Evolutionary conservation across 1,140 invertebrate genomes (phyloP).

Genomic region (Penaeus chinensis): DNA sequence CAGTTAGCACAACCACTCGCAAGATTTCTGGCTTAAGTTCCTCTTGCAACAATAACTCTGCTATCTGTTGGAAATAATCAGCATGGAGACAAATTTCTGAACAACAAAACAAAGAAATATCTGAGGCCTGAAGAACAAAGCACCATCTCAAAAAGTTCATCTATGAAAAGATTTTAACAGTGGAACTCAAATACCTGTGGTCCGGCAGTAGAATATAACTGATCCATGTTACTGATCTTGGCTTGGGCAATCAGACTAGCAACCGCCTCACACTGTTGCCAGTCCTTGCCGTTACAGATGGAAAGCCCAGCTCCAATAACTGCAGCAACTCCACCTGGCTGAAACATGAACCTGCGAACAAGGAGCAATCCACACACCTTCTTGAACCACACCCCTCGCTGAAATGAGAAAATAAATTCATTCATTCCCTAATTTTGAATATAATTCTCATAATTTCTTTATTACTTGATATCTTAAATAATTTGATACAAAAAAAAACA

Average conservation of each 20-base stretch:
- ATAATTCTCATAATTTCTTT: background rate
- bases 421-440: no score
- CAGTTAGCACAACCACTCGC: constrained; percentile 31
- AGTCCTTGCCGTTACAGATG: constrained; percentile 37
- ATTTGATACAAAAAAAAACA: background rate
- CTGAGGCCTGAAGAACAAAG: no score
- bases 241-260: constrained; percentile 35
- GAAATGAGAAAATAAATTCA: background rate
- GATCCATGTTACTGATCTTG: constrained; percentile 14
- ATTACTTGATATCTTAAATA: background rate
- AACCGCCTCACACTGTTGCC: constrained; percentile 36
- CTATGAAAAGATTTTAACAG: background rate
- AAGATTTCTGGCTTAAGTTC: constrained; percentile 19
- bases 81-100: background rate
- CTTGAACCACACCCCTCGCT: constrained; percentile 27
- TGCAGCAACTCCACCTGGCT: constrained; percentile 25
- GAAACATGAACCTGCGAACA: constrained; percentile 45
- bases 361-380: constrained; percentile 31
- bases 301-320: constrained; percentile 39
- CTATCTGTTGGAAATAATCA: constrained; percentile 9
- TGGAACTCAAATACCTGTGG: constrained; percentile 39
- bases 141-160: background rate
- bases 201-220: constrained; percentile 24
- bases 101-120: background rate
- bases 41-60: constrained; percentile 3